Percentiles rank a stretch among this genome's conserved stretches.
phyloP scores from a whole-genome alignment of 2,797 vertebrate genomes.

The Eulemur coronatus region DNA sequence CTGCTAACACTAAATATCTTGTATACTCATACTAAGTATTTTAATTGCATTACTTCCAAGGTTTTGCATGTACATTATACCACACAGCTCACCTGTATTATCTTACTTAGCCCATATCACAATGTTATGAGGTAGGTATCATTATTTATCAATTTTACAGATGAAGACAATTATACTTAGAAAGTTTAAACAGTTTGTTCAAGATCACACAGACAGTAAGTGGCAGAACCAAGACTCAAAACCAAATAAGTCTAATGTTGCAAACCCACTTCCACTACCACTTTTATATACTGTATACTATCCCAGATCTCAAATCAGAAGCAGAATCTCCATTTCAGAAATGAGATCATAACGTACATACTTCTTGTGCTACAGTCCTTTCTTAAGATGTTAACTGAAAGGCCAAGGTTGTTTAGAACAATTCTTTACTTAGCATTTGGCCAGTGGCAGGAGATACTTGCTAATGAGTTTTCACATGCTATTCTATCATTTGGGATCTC shows the following conservation, averaged over 20 bases:
- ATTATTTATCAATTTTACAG: neutral
- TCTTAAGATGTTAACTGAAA: neutral
- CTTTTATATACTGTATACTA: neutral
- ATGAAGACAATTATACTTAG: neutral
- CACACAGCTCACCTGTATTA: neutral
- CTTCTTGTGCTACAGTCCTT: neutral
- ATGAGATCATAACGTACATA: neutral
- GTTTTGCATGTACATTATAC: neutral
- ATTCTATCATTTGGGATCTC: neutral
- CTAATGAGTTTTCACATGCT: neutral
- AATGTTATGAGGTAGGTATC: neutral
- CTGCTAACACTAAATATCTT: neutral
- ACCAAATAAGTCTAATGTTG: neutral
- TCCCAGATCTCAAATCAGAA: neutral
- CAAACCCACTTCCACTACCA: neutral
- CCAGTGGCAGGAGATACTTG: neutral
- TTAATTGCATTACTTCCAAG: neutral
- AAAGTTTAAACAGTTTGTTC: neutral
- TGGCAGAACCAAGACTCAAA: neutral
- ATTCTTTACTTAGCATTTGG: neutral
- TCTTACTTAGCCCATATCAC: neutral
- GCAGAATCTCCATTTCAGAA: neutral
- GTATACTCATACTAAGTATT: neutral
- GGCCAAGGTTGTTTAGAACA: neutral
- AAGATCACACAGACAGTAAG: neutral